phyloP scores from a whole-genome alignment of 2,113 vertebrate species.

The Pyrgilauda ruficollis region DNA sequence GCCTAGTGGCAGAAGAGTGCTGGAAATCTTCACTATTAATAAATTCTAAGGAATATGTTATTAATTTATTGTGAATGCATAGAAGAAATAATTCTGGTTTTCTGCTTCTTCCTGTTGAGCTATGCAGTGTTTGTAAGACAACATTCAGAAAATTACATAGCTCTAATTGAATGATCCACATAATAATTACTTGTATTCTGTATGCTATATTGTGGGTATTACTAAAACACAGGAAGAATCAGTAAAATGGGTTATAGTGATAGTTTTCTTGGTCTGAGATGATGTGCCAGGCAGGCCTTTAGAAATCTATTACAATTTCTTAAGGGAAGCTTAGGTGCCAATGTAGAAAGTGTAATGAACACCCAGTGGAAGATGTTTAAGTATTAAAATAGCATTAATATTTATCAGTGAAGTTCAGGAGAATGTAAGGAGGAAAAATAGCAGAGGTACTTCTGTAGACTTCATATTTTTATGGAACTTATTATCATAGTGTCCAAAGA shows the following conservation, averaged over 20 bases:
- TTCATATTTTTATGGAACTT: constrained; percentile 21
- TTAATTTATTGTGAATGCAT: neutral
- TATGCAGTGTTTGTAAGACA: neutral
- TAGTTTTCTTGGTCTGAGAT: neutral
- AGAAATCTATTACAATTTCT: neutral
- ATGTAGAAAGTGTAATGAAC: neutral
- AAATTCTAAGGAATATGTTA: neutral
- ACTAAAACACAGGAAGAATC: neutral
- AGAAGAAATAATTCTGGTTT: neutral
- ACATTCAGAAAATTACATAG: neutral
- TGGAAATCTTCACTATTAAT: neutral
- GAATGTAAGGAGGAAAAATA: constrained; percentile 13
- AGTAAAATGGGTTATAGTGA: neutral
- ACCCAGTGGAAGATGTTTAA: neutral
- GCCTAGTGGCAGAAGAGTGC: neutral
- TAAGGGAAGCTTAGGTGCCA: neutral
- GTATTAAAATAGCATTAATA: constrained; percentile 61
- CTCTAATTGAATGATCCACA: neutral
- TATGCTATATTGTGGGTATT: neutral
- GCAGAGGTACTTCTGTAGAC: neutral
- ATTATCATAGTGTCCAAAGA: neutral
- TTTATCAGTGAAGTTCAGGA: constrained; percentile 36
- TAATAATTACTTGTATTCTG: neutral
- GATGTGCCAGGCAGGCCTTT: neutral
- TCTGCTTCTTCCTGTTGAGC: neutral